A percentile compares a stretch with the other conserved stretches of the same genome.
These are phyloP conservation scores for Monomorium pharaonis DNA, from an alignment of 1,140 invertebrate species.

Conservation along the genomic window DNA sequence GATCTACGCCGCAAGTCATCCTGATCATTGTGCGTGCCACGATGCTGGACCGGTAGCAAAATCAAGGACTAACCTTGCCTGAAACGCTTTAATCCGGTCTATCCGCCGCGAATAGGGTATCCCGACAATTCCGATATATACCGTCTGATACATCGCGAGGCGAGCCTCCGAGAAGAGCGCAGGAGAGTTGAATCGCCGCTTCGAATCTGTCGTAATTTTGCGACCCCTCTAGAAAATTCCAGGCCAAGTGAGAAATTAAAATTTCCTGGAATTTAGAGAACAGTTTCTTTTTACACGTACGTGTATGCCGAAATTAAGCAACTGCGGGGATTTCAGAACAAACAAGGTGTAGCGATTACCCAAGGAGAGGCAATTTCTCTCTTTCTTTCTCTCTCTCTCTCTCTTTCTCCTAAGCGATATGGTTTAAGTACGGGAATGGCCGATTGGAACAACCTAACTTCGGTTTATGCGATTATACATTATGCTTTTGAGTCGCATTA, in stretches of 20 bases:
- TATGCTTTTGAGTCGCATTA: slow-evolving; percentile 48
- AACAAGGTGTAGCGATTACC: not conserved
- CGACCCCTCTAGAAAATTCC: not conserved
- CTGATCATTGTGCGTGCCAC: slow-evolving; percentile 66
- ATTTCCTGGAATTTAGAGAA: not conserved
- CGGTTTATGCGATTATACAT: slow-evolving; percentile 54
- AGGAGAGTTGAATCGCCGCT: not conserved
- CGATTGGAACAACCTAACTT: slow-evolving; percentile 27
- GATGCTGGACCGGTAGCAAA: slow-evolving; percentile 69
- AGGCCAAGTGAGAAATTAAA: not conserved
- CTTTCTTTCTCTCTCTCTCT: too few species aligned
- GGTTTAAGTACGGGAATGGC: not conserved
- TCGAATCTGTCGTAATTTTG: not conserved
- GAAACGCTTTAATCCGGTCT: slow-evolving; percentile 55
- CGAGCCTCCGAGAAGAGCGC: not conserved
- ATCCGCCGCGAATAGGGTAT: slow-evolving; percentile 24
- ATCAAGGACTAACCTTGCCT: slow-evolving; percentile 59
- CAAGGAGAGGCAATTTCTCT: not conserved
- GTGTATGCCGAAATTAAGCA: not conserved
- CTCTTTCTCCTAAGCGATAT: slow-evolving; percentile 6
- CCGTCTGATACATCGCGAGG: slow-evolving; percentile 4
- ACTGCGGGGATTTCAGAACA: not conserved
- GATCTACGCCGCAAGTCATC: slow-evolving; percentile 69
- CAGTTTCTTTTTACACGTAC: not conserved
- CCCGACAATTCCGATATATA: slow-evolving; percentile 27